Evolutionary conservation across 2,113 vertebrate species (phyloP).

Genomic region (Strigops habroptila): DNA sequence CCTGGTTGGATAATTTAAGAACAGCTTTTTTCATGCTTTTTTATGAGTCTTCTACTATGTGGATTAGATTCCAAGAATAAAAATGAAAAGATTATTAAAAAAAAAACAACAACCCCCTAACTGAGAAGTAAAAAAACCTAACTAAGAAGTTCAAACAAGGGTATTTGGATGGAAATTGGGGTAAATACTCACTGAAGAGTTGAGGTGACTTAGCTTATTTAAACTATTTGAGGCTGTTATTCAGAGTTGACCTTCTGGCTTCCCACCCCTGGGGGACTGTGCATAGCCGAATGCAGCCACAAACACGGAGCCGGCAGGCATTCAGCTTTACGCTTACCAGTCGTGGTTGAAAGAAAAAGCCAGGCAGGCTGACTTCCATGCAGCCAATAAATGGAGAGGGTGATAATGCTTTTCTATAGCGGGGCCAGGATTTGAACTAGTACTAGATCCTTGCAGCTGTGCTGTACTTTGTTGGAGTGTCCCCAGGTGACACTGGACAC

Average conservation of each 20-base stretch:
- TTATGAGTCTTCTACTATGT: background rate
- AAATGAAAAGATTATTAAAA: background rate
- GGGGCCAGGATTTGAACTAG: background rate
- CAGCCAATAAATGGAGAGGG: background rate
- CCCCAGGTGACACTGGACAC: background rate
- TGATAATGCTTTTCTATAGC: background rate
- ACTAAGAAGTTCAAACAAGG: background rate
- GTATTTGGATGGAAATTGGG: background rate
- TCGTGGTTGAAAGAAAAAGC: background rate
- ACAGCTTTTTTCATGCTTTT: background rate
- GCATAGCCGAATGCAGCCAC: accelerated
- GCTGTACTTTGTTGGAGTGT: background rate
- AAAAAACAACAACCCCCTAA: background rate
- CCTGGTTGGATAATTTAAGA: background rate
- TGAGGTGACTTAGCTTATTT: background rate
- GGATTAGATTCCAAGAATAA: background rate
- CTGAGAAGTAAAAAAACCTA: background rate
- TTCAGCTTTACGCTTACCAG: background rate
- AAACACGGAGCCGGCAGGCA: accelerated
- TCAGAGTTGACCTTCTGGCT: background rate
- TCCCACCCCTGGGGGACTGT: background rate
- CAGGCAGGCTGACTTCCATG: accelerated
- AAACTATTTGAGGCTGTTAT: background rate
- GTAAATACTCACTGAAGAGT: background rate
- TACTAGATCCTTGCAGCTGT: background rate